Evolutionary conservation across 2,113 vertebrate species (phyloP).

Genomic region (Geococcyx californianus): DNA sequence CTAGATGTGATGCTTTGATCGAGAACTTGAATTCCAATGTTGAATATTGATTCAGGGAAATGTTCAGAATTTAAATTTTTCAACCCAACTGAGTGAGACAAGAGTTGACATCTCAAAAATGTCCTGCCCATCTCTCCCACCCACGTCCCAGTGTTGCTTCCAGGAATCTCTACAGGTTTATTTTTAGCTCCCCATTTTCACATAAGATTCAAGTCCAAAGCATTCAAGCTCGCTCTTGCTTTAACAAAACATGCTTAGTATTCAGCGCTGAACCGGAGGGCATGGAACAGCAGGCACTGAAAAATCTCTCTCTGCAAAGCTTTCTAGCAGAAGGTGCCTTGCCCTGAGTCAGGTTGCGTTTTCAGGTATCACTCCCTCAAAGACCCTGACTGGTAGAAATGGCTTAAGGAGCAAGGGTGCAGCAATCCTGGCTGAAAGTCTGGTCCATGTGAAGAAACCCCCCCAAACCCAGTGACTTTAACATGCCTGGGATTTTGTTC

Average conservation of each 20-base stretch:
- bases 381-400: accelerated
- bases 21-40: neutral
- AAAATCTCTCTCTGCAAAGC: neutral
- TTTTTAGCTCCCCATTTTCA: neutral
- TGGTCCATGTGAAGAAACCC: neutral
- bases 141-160: neutral
- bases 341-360: neutral
- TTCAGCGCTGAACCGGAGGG: neutral
- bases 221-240: neutral
- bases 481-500: neutral
- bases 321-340: neutral
- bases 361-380: neutral
- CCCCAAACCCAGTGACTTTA: neutral
- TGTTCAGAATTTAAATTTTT: neutral
- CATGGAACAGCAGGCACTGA: neutral
- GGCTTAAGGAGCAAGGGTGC: neutral
- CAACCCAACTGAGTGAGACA: neutral
- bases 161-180: neutral
- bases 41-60: neutral
- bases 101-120: neutral
- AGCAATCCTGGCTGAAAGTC: neutral
- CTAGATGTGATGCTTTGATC: neutral
- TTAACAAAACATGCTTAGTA: neutral
- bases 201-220: neutral
- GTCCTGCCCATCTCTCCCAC: neutral